Base-by-base conservation (phyloP, 2,888 invertebrate species). In the Calliphora vomitoria region DNA sequence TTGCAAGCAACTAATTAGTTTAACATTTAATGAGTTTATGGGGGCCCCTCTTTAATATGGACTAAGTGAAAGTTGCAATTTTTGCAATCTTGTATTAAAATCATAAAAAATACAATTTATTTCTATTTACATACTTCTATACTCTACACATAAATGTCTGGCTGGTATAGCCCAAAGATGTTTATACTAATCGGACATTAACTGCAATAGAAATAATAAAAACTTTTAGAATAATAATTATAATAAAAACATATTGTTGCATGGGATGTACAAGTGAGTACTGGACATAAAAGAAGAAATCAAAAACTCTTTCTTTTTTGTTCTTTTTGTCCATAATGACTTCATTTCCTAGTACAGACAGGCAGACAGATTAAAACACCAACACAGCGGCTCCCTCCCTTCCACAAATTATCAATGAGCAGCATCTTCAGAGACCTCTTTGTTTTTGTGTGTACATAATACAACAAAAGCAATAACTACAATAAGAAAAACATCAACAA, bases 401-500 rank as follows among this genome's bases (percentile, higher is more conserved):
- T n/a, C 2, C 10, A 31, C 72, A 55, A 60, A 53, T 74, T 79
- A 82, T 86, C 82, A 62, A 64, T 20, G 68, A 31, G 41, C 74
- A 79, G 41, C 68, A 79, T 82, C 68, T 75, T 58, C 50, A 60
- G 66, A 72, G 72, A 35, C 78, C 82, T 62, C 68, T 68, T 78
- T 86, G 62, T 38, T 55, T 74, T 74, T n/a, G 15, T 60, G 20
- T 53, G 41, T 11, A 74, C 58, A 62, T 18, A 38, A 41, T 53
- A 53, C 35, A 76, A 71, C 62, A 41, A 76, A n/a, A 20, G 35
- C 18, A 60, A 68, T 20, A 78, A 72, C 15, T 25, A 20, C 20
- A 64, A 20, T 15, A 60, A 64, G 4, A 11, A 71, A 6, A 50
- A 53, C 3, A 71, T 4, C n/a, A 74, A 68, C 25, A 79, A 78